Percentiles rank a stretch among this genome's conserved stretches.
Evolutionary conservation across 2,797 vertebrate species (phyloP).

Genomic region (Enteromius radiatus): DNA sequence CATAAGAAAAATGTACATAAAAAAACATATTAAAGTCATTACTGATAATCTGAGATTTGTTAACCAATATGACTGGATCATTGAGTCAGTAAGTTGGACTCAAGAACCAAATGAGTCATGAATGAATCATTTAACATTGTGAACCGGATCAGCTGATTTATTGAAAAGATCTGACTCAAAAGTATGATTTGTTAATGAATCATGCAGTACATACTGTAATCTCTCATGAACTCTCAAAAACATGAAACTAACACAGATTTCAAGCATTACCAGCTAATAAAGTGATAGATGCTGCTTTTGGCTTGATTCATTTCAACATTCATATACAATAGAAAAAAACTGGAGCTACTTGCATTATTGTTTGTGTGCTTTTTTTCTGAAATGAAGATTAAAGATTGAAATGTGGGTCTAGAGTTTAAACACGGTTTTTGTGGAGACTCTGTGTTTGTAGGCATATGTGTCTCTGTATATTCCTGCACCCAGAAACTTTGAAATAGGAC

Average conservation of each 20-base stretch:
- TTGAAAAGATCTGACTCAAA: background rate
- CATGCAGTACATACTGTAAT: background rate
- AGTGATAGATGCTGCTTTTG: background rate
- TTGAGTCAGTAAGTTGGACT: background rate
- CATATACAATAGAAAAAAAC: background rate
- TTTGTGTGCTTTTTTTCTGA: background rate
- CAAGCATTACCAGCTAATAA: background rate
- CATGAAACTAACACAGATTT: background rate
- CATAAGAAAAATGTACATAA: background rate
- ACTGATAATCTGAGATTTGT: background rate
- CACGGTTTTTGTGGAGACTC: background rate
- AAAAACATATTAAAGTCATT: background rate
- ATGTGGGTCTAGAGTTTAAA: slow-evolving; percentile 18
- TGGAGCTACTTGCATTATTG: background rate
- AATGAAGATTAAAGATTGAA: background rate
- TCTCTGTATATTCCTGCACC: slow-evolving; percentile 26
- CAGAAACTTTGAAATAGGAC: slow-evolving; percentile 39
- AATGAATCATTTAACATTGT: background rate
- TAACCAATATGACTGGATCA: background rate
- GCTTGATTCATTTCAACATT: background rate
- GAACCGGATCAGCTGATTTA: background rate
- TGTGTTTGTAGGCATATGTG: slow-evolving; percentile 43
- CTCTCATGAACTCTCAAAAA: background rate
- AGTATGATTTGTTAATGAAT: background rate
- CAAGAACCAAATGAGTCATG: background rate